These are phyloP conservation scores for Lagopus muta DNA, from an alignment of 2,113 vertebrate genomes.

Conservation along the genomic window DNA sequence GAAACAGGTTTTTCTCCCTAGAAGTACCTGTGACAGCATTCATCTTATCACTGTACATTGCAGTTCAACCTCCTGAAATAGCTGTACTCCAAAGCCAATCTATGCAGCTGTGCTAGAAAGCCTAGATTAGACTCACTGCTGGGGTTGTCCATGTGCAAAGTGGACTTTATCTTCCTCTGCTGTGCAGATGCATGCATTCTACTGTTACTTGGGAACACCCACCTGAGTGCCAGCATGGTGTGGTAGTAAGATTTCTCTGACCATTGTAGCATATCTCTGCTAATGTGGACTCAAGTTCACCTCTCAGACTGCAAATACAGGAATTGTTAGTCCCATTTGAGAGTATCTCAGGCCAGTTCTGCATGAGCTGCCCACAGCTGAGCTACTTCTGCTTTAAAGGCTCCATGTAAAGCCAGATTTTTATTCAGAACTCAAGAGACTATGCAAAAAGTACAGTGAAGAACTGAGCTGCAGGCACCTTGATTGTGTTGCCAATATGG, in stretches of 20 bases:
- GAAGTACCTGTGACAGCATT: not conserved
- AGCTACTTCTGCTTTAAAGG: not conserved
- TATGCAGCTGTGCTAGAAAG: not conserved
- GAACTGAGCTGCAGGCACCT: conserved; percentile 63
- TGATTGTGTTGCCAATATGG: conserved; percentile 51
- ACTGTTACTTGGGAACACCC: not conserved
- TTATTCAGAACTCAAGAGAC: not conserved
- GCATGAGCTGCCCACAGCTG: not conserved
- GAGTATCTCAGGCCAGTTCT: not conserved
- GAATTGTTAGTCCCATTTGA: not conserved
- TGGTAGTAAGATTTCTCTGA: not conserved
- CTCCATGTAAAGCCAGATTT: not conserved
- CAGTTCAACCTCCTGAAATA: not conserved
- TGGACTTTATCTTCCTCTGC: not conserved
- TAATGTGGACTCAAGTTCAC: not conserved
- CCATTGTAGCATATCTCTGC: not conserved
- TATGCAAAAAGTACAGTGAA: not conserved
- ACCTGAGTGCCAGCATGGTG: not conserved
- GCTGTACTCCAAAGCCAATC: not conserved
- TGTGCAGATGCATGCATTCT: not conserved
- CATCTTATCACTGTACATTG: not conserved
- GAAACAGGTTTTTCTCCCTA: not conserved
- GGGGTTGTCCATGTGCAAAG: not conserved
- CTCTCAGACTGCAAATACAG: not conserved
- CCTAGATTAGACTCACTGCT: not conserved